Base-by-base conservation (phyloP, 1,140 invertebrate genomes). In the Nymphalis io region DNA sequence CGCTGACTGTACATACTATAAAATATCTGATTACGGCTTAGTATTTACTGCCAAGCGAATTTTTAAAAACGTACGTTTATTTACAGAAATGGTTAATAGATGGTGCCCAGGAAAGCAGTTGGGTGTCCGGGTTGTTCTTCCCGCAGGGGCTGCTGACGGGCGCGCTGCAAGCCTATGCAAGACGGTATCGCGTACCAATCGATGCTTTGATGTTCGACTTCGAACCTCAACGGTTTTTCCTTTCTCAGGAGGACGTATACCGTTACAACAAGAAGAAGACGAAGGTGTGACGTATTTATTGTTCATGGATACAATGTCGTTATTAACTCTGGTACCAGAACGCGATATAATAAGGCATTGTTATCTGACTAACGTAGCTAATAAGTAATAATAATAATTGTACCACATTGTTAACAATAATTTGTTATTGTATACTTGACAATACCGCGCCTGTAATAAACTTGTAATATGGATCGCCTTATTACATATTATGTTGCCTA, bases 71-170 rank as follows among this genome's bases (percentile, higher is more conserved):
- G 20, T 23, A 11, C 23, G 20, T 46, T 51, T 12, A 13, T 55
- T 23, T 27, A 13, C 60, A 76, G 94, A 93, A 91, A 66, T 98
- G 97, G 97, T 90, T 96, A 13, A 87, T 91, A 44, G 92, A 93
- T 11, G 94, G 94, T 5, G 91, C 90, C n/a, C 96, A 96, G 12
- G 93, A 93, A 40, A 97, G 96, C 5, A 98, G 95, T 82, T 98
- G 97, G 97, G 87, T 98, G 38, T 96, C 97, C 44, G 97, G 97
- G 16, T 95, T 98, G 79, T 98, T 96, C 86, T 98, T 98, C 84
- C 97, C 97, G 0, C 97, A 98, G 93, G 97, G 97, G 44, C 96
- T 98, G 81, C 93, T 98, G 64, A 98, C 97, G 6, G 97, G 96
- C 4, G 94, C 95, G 15, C 89, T 98, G 58, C 97, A 98, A 90